Base-by-base conservation (phyloP, 2,113 vertebrate genomes). In the Channa argus region DNA sequence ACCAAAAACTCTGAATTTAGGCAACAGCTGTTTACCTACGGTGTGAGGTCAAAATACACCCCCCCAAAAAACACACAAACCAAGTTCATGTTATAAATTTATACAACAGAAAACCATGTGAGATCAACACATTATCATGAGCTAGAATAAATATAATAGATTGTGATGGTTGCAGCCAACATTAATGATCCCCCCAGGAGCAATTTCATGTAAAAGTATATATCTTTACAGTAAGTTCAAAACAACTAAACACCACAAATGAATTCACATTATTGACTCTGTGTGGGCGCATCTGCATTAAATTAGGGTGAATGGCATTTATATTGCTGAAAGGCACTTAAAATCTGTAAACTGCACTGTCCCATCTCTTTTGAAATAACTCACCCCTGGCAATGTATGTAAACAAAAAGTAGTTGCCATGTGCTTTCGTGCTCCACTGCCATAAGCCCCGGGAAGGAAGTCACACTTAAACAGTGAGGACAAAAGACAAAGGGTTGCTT, bases 401-500 rank as follows among this genome's bases (percentile, higher is more conserved):
- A 79, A 88, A 91, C 80, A 85, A 34, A 69, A 37, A 79, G 74
- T 65, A 80, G 61, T 82, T 85, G 74, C 82, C 85, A 80, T 69
- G 75, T 37, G 43, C 55, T 75, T 56, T 71, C 37, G 59, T 68
- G 44, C 43, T 82, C 45, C 51, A 64, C 43, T 60, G 72, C 67
- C 65, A 78, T 43, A 45, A 73, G 65, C 74, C 51, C 43, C 71
- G 75, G 82, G 73, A 82, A 91, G 91, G 91, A 93, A 91, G 86
- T 88, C 81, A 85, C 81, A 88, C 74, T 89, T 77, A 64, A 82
- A 73, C 83, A 86, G 84, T 63, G 56, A 47, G 77, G 67, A 91
- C 83, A 84, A 83, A 91, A 88, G 80, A 93, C 92, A 92, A 92
- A 92, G 89, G 86, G 81, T 80, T 86, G 83, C 89, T 91, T 93